Evolutionary conservation across 2,113 vertebrate genomes (phyloP), one percentile per base, ranked within the genome.

Genomic region (Sebastes schlegelii): DNA sequence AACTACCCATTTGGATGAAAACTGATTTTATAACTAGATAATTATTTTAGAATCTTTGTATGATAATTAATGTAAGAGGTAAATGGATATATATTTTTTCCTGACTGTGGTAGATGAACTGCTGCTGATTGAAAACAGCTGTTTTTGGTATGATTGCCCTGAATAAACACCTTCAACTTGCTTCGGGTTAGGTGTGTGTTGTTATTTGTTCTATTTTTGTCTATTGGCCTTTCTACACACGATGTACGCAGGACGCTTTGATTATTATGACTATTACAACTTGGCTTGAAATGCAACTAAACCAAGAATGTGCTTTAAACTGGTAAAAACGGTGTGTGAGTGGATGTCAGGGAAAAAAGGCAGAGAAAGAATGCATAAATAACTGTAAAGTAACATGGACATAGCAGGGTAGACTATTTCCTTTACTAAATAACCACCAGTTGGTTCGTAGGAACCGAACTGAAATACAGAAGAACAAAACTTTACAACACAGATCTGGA

Each of bases 41-140:
- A 73, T 73, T 77, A 86, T 88, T 89, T 90, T 87, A 70, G 89
- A 73, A 75, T 70, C 5, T 92, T 84, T 90, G 61, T 87, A 90
- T 88, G 26, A 74, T 90, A 69, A 80, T 82, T 45, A 80, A 78
- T 84, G 84, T 64, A 68, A 77, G 19, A 76, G 68, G 72, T 67
- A 82, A 86, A 84, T 83, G 12, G 26, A 81, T 84, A 80, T 89
- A 87, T 88, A 70, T 84, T 76, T 91, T 90, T 89, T 70, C 60
- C 45, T 74, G 54, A 57, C 58, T 82, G 49, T 40, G 21, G 51
- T 72, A 67, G 54, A 79, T 43, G 1, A 82, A 60, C 3, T 74
- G 13, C 64, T 86, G 67, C 23, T 85, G 54, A 77, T 40, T 84
- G 48, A 77, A 72, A 75, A 80, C 65, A 68, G 67, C 63, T 86